Evolutionary conservation across 2,113 vertebrate genomes (phyloP), one percentile per base, ranked within the genome.

Genomic region (Macroglossus sobrinus): DNA sequence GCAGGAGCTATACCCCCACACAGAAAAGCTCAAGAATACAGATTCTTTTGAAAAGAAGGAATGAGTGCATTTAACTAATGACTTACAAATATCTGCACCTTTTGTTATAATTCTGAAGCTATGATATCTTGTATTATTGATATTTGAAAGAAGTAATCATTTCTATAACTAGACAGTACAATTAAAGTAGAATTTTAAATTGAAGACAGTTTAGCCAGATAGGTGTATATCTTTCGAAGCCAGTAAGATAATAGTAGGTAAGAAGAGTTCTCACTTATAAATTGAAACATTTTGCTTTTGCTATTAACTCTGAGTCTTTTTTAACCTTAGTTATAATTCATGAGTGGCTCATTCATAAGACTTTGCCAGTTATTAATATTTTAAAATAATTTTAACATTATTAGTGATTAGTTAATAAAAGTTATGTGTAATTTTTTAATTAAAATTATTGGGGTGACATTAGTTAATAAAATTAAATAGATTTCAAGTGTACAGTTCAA

Each of bases 141-240:
- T 80, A 53, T 50, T 59, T 84, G 35, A 63, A 85, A 61, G 57
- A 88, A 88, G n/a, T 71, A 72, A 66, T 84, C 79, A 76, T 80
- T 92, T 94, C 26, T 84, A 55, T 93, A 93, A 68, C 22, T 88
- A 50, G 4, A 12, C 30, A 69, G 21, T 85, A 19, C 21, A 84
- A 45, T 92, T 94, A 47, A 76, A 92, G 33, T 94, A 59, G 45
- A 91, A 84, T 8, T 78, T 88, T 78, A 87, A 95, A 89, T 16
- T 63, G 33, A 69, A 50, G 47, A 79, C 30, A 53, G 26, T 22
- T 18, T 47, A 55, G 3, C 71, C 12, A 71, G 59, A 47, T n/a
- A 80, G 47, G 4, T 79, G 6, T 74, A 18, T 78, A 43, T 87
- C 69, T 93, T 92, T 95, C 22, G 81, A 95, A 89, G 84, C 38